Base-by-base conservation (phyloP, 2,888 invertebrate genomes). In the Schizaphis graminum region DNA sequence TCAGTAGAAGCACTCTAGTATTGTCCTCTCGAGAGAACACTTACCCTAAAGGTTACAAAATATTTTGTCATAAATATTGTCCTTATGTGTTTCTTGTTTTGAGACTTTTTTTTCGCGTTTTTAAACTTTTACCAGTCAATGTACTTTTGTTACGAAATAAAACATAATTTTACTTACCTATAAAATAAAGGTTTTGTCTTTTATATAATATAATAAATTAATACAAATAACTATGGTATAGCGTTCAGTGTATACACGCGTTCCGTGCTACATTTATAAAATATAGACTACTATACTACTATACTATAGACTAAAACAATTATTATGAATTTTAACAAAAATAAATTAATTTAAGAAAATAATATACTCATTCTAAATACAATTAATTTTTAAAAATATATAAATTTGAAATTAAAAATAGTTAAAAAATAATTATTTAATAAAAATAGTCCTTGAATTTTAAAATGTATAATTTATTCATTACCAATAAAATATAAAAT, bases 111-210 rank as follows among this genome's bases (percentile, higher is more conserved):
- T 47, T 87, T 88, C 16, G 53, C 3, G 53, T 53, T 92, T 88
- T 92, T 92, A 41, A 88, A 67, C 67, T 92, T 35, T 28, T 41
- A 1, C 5, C 41, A 53, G 87, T 92, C 92, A 88, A 88, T 67
- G 67, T 41, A 44, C 88, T 49, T 87, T 67, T 67, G 28, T 47
- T 35, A n/a, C 24, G 5, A n/a, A 67, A 35, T 88, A 88, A 77
- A 77, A 67, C 35, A 77, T 77, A 35, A 77, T 26, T 77, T 21
- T 53, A 53, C 53, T 21, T 4, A 2, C 35, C 77, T 21, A 77
- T 77, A 35, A 77, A 77, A 77, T 77, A 7, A 77, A 21, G 35
- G 35, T 16, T 35, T 10, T n/a, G 16, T 21, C 0, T 77, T 35
- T 2, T 13, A n/a, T 77, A 35, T 35, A 77, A 77, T 35, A 21